These are phyloP conservation scores for Sinocyclocheilus maitianheensis DNA, from an alignment of 2,113 vertebrate genomes.

Conservation along the genomic window DNA sequence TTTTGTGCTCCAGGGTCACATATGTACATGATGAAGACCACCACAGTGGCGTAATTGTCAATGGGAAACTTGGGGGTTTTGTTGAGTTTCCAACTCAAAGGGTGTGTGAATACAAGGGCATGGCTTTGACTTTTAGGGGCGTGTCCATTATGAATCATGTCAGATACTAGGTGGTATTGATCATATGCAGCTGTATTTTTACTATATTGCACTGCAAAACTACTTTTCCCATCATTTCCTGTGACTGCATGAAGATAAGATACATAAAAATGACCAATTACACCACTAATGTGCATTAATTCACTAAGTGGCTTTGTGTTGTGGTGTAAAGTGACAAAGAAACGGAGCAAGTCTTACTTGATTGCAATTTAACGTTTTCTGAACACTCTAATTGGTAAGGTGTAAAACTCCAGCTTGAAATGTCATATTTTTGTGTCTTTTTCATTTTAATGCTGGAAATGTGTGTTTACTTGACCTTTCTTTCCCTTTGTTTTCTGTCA, in stretches of 20 bases:
- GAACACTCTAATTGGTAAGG: too few species aligned
- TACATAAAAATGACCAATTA: background rate
- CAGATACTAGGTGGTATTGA: background rate
- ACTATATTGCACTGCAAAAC: background rate
- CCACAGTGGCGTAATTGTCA: background rate
- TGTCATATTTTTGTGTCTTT: too few species aligned
- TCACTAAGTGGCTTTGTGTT: too few species aligned
- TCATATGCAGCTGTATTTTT: background rate
- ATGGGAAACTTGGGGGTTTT: background rate
- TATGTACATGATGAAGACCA: background rate
- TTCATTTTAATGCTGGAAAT: too few species aligned
- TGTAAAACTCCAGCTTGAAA: too few species aligned
- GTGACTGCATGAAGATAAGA: background rate
- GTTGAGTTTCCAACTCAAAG: background rate
- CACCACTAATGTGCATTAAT: background rate
- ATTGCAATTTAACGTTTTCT: too few species aligned
- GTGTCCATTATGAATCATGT: background rate
- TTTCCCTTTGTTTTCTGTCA: constrained; percentile 57
- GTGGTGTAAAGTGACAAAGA: too few species aligned
- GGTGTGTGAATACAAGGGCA: background rate
- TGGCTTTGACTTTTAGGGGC: background rate
- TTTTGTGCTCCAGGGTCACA: too few species aligned
- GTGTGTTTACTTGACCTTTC: background rate
- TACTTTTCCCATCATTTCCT: background rate
- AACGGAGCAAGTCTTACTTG: too few species aligned